A percentile compares a stretch with the other conserved stretches of the same genome.
Evolutionary conservation across 92 coral and sea anemone genomes (phyloP).

Genomic region (Phymanthus crucifer): DNA sequence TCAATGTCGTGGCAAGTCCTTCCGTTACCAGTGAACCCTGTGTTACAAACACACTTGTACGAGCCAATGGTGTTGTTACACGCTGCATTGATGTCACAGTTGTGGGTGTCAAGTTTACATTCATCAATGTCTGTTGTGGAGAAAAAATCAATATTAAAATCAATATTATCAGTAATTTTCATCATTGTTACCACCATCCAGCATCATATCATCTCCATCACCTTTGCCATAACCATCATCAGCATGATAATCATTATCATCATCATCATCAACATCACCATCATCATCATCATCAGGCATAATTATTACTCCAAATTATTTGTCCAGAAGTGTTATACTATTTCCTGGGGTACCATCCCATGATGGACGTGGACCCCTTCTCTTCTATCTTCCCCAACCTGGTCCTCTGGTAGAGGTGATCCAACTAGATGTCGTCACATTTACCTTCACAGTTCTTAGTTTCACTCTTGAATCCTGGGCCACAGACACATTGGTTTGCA

Average conservation of each 20-base stretch:
- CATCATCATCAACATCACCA: no score
- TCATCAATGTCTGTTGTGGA: conserved; percentile 16
- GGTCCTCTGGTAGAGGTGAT: not conserved
- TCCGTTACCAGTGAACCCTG: conserved; percentile 14
- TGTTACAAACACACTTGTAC: conserved; percentile 2
- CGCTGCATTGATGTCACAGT: conserved; percentile 25
- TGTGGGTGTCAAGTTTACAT: conserved; percentile 16
- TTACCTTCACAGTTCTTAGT: not conserved
- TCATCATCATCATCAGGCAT: no score
- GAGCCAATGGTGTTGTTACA: conserved; percentile 6
- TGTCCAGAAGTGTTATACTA: no score
- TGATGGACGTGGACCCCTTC: not conserved
- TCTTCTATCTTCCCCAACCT: not conserved
- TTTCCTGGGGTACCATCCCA: no score
- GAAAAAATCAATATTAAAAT: not conserved
- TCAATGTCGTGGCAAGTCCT: not conserved
- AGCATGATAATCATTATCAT: no score
- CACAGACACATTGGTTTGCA: not conserved
- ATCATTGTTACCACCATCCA: no score
- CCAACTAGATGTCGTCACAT: not conserved
- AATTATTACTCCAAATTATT: no score
- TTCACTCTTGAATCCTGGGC: not conserved
- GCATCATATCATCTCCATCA: no score
- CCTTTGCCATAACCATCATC: no score
- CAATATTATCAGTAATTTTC: no score